A percentile compares a stretch with the other conserved stretches of the same genome.
These are phyloP conservation scores for Lacanobia oleracea DNA, from an alignment of 2,888 invertebrate genomes.

Conservation along the genomic window DNA sequence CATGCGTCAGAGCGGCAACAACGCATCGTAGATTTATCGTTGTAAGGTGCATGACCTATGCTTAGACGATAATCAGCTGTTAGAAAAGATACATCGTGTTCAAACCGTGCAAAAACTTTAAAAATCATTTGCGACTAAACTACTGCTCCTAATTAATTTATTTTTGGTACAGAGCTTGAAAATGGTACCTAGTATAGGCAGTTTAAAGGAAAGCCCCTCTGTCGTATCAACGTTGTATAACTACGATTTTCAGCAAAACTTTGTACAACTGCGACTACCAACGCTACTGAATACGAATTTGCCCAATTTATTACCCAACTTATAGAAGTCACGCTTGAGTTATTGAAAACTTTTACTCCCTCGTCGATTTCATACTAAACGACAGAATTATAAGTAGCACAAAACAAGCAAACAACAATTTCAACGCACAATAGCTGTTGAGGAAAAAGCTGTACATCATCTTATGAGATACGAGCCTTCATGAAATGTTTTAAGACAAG, in stretches of 20 bases:
- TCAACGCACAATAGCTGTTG: background rate
- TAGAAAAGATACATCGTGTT: too few relatives aligned
- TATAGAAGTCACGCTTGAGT: background rate
- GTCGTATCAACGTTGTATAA: too few relatives aligned
- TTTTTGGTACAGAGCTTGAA: too few relatives aligned
- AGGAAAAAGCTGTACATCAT: background rate
- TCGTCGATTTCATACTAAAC: background rate
- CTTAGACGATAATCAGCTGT: too few relatives aligned
- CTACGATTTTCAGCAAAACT: background rate
- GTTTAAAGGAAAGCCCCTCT: too few relatives aligned
- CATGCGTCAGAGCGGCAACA: too few relatives aligned
- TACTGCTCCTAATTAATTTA: too few relatives aligned
- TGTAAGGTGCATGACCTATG: too few relatives aligned
- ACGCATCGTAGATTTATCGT: too few relatives aligned
- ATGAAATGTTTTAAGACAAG: conserved; percentile 14
- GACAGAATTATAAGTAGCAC: background rate
- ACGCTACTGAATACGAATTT: background rate
- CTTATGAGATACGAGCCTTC: conserved; percentile 7
- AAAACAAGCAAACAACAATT: background rate
- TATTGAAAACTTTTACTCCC: conserved; percentile 1
- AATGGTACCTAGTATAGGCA: too few relatives aligned
- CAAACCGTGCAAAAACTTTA: too few relatives aligned
- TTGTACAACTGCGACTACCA: background rate
- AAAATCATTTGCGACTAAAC: too few relatives aligned
- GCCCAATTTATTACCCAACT: background rate